Conservation (phyloP, 2,113 vertebrate species). For the Microcebus griseorufus region DNA sequence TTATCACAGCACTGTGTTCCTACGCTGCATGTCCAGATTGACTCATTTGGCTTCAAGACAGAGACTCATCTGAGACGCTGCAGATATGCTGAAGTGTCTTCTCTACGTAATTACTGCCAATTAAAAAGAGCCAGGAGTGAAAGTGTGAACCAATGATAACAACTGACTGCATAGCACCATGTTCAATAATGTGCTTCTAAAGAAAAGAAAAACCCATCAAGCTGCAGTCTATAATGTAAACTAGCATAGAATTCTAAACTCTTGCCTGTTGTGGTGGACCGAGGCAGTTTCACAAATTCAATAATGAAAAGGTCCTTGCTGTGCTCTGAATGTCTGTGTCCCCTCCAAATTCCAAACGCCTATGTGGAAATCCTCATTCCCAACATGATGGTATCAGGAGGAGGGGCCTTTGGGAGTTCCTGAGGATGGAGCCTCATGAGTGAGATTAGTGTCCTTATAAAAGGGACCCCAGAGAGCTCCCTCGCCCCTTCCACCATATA, state of each 20-base stretch:
- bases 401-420: neutral
- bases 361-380: neutral
- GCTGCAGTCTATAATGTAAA: neutral
- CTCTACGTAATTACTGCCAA: neutral
- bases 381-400: neutral
- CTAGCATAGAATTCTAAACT: neutral
- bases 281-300: neutral
- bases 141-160: neutral
- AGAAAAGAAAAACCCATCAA: neutral
- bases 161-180: neutral
- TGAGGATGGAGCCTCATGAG: neutral
- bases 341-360: neutral
- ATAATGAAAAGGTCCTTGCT: neutral
- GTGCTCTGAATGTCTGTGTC: neutral
- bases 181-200: neutral
- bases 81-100: neutral
- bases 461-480: neutral
- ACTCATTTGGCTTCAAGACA: neutral
- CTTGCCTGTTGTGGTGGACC: too few relatives aligned
- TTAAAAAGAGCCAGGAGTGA: neutral
- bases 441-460: neutral
- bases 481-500: neutral
- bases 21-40: accelerated
- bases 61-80: neutral
- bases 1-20: neutral